Evolutionary conservation across 2,113 vertebrate genomes (phyloP).

Genomic region (Anarhynchus alexandrinus): DNA sequence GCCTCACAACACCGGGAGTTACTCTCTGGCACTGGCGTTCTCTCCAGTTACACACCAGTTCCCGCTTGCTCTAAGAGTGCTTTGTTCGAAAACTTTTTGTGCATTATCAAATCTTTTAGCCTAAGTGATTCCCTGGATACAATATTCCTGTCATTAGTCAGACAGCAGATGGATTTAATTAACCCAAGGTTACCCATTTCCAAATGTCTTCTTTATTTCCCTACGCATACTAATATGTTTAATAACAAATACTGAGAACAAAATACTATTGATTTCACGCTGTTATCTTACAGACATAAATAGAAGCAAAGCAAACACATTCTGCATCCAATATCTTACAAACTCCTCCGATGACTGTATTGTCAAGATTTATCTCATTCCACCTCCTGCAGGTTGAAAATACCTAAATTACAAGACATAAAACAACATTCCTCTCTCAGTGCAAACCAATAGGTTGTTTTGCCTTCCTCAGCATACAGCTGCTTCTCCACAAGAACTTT

Average conservation of each 20-base stretch:
- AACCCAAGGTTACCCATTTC: constrained; percentile 1
- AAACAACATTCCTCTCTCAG: background rate
- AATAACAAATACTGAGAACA: constrained; percentile 2
- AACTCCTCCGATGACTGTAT: background rate
- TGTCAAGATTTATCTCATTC: background rate
- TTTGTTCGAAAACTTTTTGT: background rate
- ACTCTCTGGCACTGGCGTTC: background rate
- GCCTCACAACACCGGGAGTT: background rate
- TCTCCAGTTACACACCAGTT: background rate
- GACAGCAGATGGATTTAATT: constrained; percentile 37
- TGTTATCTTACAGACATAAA: background rate
- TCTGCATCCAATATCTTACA: background rate
- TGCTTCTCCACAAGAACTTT: background rate
- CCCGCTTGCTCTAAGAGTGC: background rate
- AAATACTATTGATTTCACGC: background rate
- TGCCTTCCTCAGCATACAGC: background rate
- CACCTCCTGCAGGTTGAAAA: background rate
- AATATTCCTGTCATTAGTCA: constrained; percentile 22
- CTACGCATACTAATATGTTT: background rate
- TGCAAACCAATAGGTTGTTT: background rate
- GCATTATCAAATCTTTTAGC: background rate
- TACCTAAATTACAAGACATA: background rate
- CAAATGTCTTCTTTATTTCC: constrained; percentile 1
- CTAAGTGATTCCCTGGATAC: background rate
- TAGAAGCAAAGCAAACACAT: background rate